Percentiles rank a stretch among this genome's conserved stretches.
phyloP scores from a whole-genome alignment of 2,113 vertebrate species.

The Oostethus manadensis region DNA sequence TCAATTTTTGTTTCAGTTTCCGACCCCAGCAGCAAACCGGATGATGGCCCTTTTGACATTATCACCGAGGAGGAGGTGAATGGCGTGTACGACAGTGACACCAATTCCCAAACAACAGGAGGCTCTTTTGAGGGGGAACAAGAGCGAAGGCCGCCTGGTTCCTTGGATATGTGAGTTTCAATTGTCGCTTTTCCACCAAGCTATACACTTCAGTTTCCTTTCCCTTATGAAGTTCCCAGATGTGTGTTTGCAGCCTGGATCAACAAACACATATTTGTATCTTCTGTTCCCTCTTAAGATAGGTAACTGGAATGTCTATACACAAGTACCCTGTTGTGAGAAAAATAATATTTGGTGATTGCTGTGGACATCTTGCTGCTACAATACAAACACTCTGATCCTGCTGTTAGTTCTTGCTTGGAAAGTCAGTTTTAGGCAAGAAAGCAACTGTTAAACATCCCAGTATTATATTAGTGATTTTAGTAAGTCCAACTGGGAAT shows the following conservation, averaged over 20 bases:
- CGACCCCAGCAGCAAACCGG: conserved; percentile 66
- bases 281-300: neutral
- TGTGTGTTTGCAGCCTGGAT: neutral
- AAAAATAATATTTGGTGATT: neutral
- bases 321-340: neutral
- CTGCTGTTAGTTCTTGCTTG: neutral
- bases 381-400: neutral
- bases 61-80: conserved; percentile 94
- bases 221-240: neutral
- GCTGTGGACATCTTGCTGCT: neutral
- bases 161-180: conserved; percentile 75
- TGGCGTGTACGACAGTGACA: conserved; percentile 81
- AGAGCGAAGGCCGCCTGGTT: conserved; percentile 56
- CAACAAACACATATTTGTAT: neutral
- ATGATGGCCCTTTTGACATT: conserved; percentile 85
- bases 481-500: no score
- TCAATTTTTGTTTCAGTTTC: conserved; percentile 50
- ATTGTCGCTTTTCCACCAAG: neutral
- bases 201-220: neutral
- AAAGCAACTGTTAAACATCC: neutral
- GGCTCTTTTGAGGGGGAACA: conserved; percentile 72
- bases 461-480: no score
- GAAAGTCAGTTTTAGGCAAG: neutral
- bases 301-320: neutral
- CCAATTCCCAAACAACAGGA: conserved; percentile 64